A percentile compares a stretch with the other conserved stretches of the same genome.
Conservation (phyloP, 2,797 vertebrate species). For the Cirrhinus molitorella region DNA sequence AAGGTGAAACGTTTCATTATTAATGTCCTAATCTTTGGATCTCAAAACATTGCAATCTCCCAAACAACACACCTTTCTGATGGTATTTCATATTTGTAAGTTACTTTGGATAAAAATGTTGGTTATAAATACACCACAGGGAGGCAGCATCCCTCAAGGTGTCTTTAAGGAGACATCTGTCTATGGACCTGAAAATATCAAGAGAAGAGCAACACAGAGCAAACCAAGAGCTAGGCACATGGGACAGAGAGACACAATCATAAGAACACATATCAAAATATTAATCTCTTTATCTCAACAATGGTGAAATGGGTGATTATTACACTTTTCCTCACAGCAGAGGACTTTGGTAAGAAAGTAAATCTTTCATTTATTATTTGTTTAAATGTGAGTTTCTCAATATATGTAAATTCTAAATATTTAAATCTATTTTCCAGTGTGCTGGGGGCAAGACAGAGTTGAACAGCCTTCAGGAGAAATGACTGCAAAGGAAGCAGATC, state of each 20-base stretch:
- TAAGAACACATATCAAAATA: not conserved
- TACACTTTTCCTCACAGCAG: not conserved
- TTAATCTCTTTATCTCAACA: not conserved
- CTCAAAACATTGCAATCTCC: too few species aligned
- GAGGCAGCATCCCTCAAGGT: not conserved
- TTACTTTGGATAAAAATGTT: too few species aligned
- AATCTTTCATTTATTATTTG: not conserved
- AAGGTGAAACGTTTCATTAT: too few species aligned
- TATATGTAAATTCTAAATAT: not conserved
- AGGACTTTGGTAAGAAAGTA: not conserved
- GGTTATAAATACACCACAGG: not conserved
- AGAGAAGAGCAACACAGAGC: not conserved
- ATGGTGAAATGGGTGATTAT: not conserved
- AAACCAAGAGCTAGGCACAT: too few species aligned
- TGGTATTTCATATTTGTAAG: too few species aligned
- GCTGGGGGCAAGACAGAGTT: slow-evolving; percentile 1
- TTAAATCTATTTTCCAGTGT: slow-evolving; percentile 9
- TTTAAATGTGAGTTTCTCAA: not conserved
- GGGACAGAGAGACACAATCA: not conserved
- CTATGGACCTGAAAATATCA: not conserved
- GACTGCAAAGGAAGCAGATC: not conserved
- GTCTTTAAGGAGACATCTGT: not conserved
- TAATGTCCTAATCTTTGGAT: too few species aligned
- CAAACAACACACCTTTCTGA: too few species aligned
- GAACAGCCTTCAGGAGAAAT: slow-evolving; percentile 4